A percentile compares a stretch with the other conserved stretches of the same genome.
Evolutionary conservation across 2,113 vertebrate species (phyloP).

Genomic region (Campylomormyrus tamandua): DNA sequence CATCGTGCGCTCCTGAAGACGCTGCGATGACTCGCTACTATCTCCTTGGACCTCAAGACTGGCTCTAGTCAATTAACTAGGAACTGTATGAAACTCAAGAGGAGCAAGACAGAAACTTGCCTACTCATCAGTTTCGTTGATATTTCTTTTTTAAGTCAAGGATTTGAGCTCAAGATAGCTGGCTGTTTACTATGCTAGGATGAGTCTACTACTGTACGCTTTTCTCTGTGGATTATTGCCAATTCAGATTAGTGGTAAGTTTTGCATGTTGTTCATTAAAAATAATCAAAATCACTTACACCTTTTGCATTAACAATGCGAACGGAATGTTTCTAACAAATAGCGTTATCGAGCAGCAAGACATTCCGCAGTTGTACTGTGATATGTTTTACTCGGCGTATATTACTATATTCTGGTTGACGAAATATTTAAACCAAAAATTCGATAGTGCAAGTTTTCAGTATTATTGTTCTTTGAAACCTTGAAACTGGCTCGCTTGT

Average conservation of each 20-base stretch:
- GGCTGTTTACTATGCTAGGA: constrained; percentile 91
- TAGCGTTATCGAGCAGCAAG: background rate
- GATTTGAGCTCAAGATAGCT: constrained; percentile 63
- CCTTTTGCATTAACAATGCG: background rate
- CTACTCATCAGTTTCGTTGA: constrained; percentile 40
- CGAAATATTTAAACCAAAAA: background rate
- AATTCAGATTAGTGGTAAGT: constrained; percentile 86
- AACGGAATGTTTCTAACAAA: background rate
- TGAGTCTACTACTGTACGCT: constrained; percentile 84
- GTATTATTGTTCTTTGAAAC: background rate
- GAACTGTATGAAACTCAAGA: constrained; percentile 32
- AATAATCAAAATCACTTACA: background rate
- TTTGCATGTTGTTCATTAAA: constrained; percentile 14
- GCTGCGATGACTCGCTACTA: constrained; percentile 59
- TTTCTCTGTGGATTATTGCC: constrained; percentile 85
- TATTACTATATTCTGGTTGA: background rate
- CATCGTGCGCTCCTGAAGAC: constrained; percentile 36
- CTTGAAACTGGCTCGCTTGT: background rate
- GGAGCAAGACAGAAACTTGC: constrained; percentile 31
- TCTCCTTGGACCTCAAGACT: constrained; percentile 54
- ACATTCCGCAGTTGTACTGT: background rate
- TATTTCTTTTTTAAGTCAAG: constrained; percentile 46
- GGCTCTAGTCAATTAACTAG: constrained; percentile 51
- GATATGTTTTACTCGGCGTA: background rate
- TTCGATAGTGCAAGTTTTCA: background rate